Evolutionary conservation across 2,888 invertebrate genomes (phyloP).

Genomic region (Cheilosia variabilis): DNA sequence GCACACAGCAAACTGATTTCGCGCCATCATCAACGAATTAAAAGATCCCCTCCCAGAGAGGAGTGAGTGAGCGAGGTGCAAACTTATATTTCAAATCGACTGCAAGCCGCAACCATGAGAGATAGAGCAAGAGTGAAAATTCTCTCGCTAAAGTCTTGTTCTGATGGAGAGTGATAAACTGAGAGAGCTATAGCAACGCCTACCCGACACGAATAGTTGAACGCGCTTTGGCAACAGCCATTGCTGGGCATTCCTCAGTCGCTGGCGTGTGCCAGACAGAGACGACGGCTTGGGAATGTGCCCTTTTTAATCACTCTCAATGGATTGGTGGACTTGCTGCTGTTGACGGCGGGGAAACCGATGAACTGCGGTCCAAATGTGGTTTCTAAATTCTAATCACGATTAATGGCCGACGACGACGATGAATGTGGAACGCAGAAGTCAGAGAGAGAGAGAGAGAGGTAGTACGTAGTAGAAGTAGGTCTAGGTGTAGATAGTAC

Average conservation of each 20-base stretch:
- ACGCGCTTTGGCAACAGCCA: conserved; percentile 46
- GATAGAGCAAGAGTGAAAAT: conserved; percentile 19
- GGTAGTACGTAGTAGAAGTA: neutral
- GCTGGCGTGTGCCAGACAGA: conserved; percentile 11
- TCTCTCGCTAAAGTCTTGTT: no score
- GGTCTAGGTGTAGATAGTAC: neutral
- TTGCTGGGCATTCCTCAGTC: conserved; percentile 49
- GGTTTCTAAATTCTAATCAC: conserved; percentile 52
- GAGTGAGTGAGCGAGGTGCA: neutral
- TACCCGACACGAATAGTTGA: conserved; percentile 8
- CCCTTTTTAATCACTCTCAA: conserved; percentile 29
- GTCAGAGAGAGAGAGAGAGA: conserved; percentile 1
- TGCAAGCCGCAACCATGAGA: neutral
- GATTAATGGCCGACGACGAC: conserved; percentile 70
- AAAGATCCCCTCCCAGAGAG: conserved; percentile 10
- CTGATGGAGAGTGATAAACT: conserved; percentile 3
- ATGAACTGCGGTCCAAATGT: conserved; percentile 63
- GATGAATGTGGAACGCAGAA: conserved; percentile 43
- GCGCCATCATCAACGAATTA: conserved; percentile 33
- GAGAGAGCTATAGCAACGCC: conserved; percentile 20
- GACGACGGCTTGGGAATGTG: conserved; percentile 17
- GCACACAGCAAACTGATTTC: conserved; percentile 40
- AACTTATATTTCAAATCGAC: neutral
- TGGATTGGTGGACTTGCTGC: conserved; percentile 54
- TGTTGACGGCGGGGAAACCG: conserved; percentile 52